Evolutionary conservation across 35 echinoderm and acorn worm species (phyloP).

Genomic region (Holothuria glaberrima): DNA sequence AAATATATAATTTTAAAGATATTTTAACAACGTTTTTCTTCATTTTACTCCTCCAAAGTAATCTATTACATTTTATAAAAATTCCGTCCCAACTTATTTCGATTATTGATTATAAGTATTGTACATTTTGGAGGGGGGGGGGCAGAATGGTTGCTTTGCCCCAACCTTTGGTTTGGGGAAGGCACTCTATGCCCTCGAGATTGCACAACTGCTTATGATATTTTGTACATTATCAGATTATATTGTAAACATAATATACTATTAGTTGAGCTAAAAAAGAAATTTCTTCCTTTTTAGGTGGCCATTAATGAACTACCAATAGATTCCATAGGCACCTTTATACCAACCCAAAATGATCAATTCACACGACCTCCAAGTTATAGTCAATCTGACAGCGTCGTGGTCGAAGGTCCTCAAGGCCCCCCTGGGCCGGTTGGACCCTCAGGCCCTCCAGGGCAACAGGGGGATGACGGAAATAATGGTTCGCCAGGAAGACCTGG

Average conservation of each 20-base stretch:
- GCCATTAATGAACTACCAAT: background rate
- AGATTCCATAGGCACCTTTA: background rate
- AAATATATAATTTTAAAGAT: too few relatives aligned
- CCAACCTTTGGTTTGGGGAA: background rate
- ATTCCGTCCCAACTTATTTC: too few relatives aligned
- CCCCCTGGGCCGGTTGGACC: background rate
- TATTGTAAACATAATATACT: background rate
- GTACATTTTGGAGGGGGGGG: background rate
- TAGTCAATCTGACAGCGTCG: too few relatives aligned
- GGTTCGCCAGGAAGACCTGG: constrained; percentile 1
- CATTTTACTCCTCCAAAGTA: too few relatives aligned
- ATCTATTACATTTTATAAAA: too few relatives aligned
- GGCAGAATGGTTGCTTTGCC: background rate
- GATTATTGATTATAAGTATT: too few relatives aligned
- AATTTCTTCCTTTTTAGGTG: background rate
- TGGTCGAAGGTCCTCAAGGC: background rate
- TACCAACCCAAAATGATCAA: background rate
- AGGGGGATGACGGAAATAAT: background rate
- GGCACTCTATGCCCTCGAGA: background rate
- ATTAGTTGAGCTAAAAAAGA: background rate
- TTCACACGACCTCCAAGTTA: background rate
- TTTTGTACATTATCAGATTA: background rate
- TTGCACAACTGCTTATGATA: background rate
- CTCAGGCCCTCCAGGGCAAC: background rate
- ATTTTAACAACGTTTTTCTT: too few relatives aligned